Percentiles rank a stretch among this genome's conserved stretches.
phyloP scores from a whole-genome alignment of 2,113 vertebrate species.

The Crotalus helleri region DNA sequence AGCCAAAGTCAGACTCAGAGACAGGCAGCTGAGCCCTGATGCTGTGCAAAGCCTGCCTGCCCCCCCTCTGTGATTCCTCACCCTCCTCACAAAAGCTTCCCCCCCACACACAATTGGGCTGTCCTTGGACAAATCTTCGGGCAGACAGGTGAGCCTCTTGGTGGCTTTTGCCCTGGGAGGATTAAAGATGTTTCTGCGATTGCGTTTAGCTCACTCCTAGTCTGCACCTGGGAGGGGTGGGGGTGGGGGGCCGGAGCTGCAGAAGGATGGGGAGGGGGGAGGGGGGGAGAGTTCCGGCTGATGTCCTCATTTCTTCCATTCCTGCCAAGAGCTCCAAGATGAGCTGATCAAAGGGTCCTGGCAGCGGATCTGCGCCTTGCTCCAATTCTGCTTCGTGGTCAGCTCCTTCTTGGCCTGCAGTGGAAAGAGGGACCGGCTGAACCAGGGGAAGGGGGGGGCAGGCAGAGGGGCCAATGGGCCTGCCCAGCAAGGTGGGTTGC shows the following conservation, averaged over 20 bases:
- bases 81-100: background rate
- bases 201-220: background rate
- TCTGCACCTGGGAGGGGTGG: background rate
- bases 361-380: conserved; percentile 52
- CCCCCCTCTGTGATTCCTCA: background rate
- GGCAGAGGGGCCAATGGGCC: background rate
- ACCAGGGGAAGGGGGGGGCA: background rate
- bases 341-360: conserved; percentile 20
- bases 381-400: accelerated
- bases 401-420: background rate
- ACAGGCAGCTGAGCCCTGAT: background rate
- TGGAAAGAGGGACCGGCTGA: accelerated
- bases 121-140: background rate
- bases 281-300: background rate
- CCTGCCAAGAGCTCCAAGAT: conserved; percentile 43
- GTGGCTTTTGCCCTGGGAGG: background rate
- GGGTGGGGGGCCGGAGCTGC: background rate
- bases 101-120: background rate
- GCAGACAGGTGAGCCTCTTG: background rate
- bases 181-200: background rate
- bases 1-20: background rate
- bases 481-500: background rate
- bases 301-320: conserved; percentile 27
- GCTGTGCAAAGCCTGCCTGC: too few species aligned
- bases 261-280: background rate